phyloP scores from a whole-genome alignment of 2,888 invertebrate genomes.

The Oscheius sp. region DNA sequence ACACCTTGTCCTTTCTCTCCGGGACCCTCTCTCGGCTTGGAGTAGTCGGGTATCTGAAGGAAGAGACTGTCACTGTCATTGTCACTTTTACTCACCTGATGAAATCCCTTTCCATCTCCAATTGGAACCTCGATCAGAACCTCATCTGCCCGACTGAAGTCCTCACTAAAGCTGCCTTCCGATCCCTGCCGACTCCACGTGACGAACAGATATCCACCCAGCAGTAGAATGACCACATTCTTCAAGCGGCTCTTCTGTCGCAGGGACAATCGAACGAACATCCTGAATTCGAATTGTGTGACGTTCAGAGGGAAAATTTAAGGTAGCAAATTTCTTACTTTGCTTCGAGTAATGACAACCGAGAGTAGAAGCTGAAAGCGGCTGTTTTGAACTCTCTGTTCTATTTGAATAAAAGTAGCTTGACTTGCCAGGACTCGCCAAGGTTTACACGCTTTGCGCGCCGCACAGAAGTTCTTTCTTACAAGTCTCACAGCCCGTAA shows the following conservation, averaged over 20 bases:
- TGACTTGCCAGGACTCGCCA: too few species aligned
- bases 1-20: slow-evolving; percentile 57
- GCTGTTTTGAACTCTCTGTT: too few species aligned
- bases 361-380: too few species aligned
- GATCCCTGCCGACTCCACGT: slow-evolving; percentile 37
- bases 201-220: slow-evolving; percentile 33
- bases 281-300: not conserved
- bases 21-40: slow-evolving; percentile 41
- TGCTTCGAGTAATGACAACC: not conserved
- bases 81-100: slow-evolving; percentile 18
- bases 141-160: not conserved
- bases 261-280: not conserved
- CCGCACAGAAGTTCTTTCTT: too few species aligned
- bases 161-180: not conserved
- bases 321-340: not conserved
- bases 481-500: too few species aligned
- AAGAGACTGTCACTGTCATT: not conserved
- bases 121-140: not conserved
- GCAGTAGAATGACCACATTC: slow-evolving; percentile 19
- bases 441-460: too few species aligned
- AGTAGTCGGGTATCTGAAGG: slow-evolving; percentile 48
- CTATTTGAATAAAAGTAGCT: too few species aligned
- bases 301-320: not conserved
- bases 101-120: slow-evolving; percentile 10
- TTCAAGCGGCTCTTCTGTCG: slow-evolving; percentile 31